A percentile compares a stretch with the other conserved stretches of the same genome.
These are phyloP conservation scores for Sceloporus undulatus DNA, from an alignment of 2,113 vertebrate species.

Conservation along the genomic window DNA sequence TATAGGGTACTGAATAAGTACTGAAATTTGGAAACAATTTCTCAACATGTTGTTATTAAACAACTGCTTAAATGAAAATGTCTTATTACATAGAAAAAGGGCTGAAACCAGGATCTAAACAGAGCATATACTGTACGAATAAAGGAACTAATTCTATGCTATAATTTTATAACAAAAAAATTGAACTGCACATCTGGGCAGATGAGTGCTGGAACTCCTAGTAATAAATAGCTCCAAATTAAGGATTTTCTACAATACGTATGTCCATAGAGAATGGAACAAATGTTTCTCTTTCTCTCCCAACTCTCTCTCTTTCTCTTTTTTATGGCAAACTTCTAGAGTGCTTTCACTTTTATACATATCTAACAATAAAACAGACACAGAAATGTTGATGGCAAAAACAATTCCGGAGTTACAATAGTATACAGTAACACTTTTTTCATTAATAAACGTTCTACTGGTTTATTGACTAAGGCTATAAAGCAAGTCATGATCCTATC, in stretches of 20 bases:
- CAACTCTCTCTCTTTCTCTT: background rate
- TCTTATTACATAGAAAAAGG: constrained; percentile 69
- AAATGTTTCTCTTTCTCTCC: constrained; percentile 38
- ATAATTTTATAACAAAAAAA: constrained; percentile 61
- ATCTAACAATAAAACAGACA: constrained; percentile 73
- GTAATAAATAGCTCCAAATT: constrained; percentile 83
- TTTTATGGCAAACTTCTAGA: constrained; percentile 67
- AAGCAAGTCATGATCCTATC: constrained; percentile 75
- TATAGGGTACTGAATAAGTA: constrained; percentile 64
- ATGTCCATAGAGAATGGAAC: constrained; percentile 74
- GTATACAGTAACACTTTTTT: constrained; percentile 65
- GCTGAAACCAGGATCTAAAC: constrained; percentile 54
- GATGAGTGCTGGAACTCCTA: constrained; percentile 65
- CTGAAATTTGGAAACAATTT: constrained; percentile 60
- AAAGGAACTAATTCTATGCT: constrained; percentile 57
- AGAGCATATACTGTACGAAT: constrained; percentile 58
- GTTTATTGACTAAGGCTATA: constrained; percentile 81
- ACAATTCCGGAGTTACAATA: constrained; percentile 73
- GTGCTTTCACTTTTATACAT: constrained; percentile 67
- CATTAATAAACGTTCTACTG: constrained; percentile 69
- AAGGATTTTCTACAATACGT: constrained; percentile 79
- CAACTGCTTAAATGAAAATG: constrained; percentile 64
- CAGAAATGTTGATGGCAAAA: constrained; percentile 66
- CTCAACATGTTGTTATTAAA: constrained; percentile 51
- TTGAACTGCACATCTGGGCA: constrained; percentile 67